Evolutionary conservation across 2,113 vertebrate genomes (phyloP).

Genomic region (Sardina pilchardus): DNA sequence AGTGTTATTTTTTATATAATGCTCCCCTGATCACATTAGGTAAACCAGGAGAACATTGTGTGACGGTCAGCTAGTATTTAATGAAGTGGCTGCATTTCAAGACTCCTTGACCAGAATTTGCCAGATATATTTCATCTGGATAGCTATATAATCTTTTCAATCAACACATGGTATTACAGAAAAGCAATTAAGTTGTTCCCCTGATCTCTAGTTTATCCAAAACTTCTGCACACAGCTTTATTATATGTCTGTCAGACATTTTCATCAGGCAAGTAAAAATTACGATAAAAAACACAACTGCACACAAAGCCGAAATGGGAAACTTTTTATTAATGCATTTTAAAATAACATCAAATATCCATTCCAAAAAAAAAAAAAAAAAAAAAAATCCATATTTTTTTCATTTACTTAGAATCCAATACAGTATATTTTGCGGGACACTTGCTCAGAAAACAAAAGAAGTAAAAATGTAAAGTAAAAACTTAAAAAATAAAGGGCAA

Average conservation of each 20-base stretch:
- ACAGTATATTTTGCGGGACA: conserved; percentile 46
- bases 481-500: conserved; percentile 28
- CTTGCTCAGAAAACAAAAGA: conserved; percentile 32
- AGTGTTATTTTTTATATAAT: neutral
- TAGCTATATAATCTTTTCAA: neutral
- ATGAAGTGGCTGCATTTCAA: neutral
- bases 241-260: neutral
- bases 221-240: neutral
- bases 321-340: conserved; percentile 67
- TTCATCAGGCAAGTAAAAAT: neutral
- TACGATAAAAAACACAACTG: neutral
- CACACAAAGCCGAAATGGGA: conserved; percentile 51
- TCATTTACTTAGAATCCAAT: conserved; percentile 35
- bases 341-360: conserved; percentile 58
- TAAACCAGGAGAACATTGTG: neutral
- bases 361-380: conserved; percentile 51
- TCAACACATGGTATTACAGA: neutral
- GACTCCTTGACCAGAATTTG: neutral
- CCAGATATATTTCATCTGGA: neutral
- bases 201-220: neutral
- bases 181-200: neutral
- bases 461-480: conserved; percentile 37
- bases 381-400: conserved; percentile 51
- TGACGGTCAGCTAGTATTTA: neutral
- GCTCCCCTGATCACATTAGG: neutral